phyloP scores from a whole-genome alignment of 2,797 vertebrate species.

The Podargus strigoides region DNA sequence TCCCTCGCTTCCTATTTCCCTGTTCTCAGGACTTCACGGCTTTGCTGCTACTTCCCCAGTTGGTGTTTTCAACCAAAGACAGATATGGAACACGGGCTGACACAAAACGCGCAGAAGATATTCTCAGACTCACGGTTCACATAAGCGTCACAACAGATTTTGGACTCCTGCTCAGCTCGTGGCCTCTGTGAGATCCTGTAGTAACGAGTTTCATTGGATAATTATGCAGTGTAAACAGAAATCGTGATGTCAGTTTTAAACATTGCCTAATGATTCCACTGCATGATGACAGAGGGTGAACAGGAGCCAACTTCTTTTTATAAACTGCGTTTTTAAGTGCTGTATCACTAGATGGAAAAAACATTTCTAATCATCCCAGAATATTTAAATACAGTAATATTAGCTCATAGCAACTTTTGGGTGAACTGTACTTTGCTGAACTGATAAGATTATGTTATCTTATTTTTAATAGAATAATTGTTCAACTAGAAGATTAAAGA shows the following conservation, averaged over 20 bases:
- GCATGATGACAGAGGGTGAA: not conserved
- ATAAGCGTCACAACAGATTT: not conserved
- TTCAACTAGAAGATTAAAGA: not conserved
- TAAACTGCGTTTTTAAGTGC: not conserved
- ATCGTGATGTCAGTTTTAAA: not conserved
- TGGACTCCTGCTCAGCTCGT: not conserved
- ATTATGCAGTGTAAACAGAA: not conserved
- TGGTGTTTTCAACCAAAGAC: not conserved
- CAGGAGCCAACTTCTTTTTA: not conserved
- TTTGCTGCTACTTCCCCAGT: not conserved
- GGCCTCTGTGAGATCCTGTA: not conserved
- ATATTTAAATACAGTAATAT: constrained; percentile 13
- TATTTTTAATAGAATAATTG: not conserved
- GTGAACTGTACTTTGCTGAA: not conserved
- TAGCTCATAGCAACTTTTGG: not conserved
- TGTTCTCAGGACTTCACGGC: not conserved
- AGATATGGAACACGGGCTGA: not conserved
- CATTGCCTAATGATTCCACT: not conserved
- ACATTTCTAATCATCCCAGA: not conserved
- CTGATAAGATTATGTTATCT: not conserved
- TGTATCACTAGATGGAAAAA: constrained; percentile 2
- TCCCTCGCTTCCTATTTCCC: not conserved
- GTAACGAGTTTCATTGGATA: not conserved
- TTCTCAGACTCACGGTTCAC: not conserved
- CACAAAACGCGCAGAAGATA: not conserved